Percentiles rank a stretch among this genome's conserved stretches.
Evolutionary conservation across 2,797 vertebrate genomes (phyloP).

Genomic region (Garrulus glandarius): DNA sequence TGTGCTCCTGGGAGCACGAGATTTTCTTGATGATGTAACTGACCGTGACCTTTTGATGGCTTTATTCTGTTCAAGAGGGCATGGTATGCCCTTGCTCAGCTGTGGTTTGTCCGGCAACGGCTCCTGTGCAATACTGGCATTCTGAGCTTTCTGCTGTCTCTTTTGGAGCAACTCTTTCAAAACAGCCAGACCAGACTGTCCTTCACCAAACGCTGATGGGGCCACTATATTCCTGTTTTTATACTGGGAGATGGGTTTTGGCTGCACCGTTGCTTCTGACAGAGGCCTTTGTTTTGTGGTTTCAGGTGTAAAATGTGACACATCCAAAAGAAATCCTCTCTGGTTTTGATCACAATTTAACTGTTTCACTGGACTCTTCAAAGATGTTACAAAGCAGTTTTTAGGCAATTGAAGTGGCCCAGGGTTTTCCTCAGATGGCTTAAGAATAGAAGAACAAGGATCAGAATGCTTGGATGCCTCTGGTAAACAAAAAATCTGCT

Average conservation of each 20-base stretch:
- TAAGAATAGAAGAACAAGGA: conserved; percentile 63
- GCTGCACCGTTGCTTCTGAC: conserved; percentile 71
- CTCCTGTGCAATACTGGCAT: conserved; percentile 58
- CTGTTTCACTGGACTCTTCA: conserved; percentile 79
- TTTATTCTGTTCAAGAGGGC: conserved; percentile 73
- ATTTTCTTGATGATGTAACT: conserved; percentile 77
- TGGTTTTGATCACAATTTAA: conserved; percentile 77
- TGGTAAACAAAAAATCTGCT: conserved; percentile 66
- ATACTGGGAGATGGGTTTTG: conserved; percentile 71
- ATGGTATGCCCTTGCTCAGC: conserved; percentile 62
- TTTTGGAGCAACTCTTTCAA: conserved; percentile 93
- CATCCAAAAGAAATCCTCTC: conserved; percentile 75
- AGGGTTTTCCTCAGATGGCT: conserved; percentile 75
- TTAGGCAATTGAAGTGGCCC: conserved; percentile 71
- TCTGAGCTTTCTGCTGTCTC: conserved; percentile 84
- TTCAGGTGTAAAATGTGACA: conserved; percentile 75
- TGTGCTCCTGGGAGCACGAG: conserved; percentile 78
- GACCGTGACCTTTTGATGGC: conserved; percentile 76
- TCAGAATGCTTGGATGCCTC: conserved; percentile 75
- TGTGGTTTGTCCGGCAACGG: conserved; percentile 64
- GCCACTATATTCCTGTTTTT: conserved; percentile 77
- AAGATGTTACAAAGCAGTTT: conserved; percentile 74
- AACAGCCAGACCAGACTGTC: conserved; percentile 88
- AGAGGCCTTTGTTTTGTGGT: conserved; percentile 68
- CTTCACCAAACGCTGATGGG: conserved; percentile 76